Conservation (phyloP, 30 jellyfish, hydroid and myxozoan genomes). For the Morbakka virulenta region DNA sequence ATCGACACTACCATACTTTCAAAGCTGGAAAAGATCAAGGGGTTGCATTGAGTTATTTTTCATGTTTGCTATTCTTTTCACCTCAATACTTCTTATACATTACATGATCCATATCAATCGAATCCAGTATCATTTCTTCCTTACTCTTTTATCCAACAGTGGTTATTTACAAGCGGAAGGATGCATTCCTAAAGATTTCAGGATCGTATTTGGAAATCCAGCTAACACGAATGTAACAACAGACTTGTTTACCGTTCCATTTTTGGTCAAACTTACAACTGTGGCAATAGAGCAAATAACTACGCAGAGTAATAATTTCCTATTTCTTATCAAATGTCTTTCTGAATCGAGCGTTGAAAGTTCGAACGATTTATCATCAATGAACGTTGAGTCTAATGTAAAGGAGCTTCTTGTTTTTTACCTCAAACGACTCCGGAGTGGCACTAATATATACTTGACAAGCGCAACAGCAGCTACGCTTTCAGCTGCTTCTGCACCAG, state of each 20-base stretch:
- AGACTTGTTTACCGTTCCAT: background rate
- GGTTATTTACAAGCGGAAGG: background rate
- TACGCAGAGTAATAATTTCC: background rate
- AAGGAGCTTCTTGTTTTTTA: constrained; percentile 75
- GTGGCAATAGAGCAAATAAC: background rate
- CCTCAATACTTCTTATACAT: no score
- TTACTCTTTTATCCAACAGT: no score
- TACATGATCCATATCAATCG: no score
- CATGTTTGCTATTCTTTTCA: no score
- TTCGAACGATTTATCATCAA: constrained; percentile 34
- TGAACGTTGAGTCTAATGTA: constrained; percentile 49
- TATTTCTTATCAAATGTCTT: background rate
- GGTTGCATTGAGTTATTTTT: no score
- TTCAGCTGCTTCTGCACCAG: constrained; percentile 91
- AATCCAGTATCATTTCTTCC: no score
- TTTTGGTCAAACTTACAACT: background rate
- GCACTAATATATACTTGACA: constrained; percentile 63
- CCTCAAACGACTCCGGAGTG: constrained; percentile 47
- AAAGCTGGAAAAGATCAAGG: no score
- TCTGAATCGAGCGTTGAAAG: background rate
- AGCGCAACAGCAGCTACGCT: constrained; percentile 97
- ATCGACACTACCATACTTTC: no score
- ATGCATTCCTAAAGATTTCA: background rate
- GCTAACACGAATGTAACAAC: background rate
- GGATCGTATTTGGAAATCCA: background rate